Base-by-base conservation (phyloP, 2,797 vertebrate species). In the Eulemur albifrons region DNA sequence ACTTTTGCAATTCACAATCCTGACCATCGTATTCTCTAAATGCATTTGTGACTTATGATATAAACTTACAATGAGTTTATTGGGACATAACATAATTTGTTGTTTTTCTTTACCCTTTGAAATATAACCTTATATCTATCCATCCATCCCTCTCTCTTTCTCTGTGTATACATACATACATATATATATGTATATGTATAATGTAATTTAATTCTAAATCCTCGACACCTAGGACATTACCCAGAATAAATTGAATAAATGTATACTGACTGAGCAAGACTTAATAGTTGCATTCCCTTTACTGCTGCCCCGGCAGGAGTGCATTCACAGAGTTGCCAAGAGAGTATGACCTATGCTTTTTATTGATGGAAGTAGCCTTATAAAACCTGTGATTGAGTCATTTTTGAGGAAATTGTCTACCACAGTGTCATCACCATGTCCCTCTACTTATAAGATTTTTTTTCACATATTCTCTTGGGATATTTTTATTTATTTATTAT, bases 121-220 rank as follows among this genome's bases (percentile, higher is more conserved):
- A 9, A 67, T 52, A 52, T 43, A 72, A 72, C 15, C 15, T 65
- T n/a, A 18, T 8, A n/a, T 65, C 63, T 65, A n/a, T n/a, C 63
- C 15, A 40, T 12, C 2, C 15, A 40, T 12, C 1, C 52, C 50
- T 83, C 6, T 6, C 25, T 61, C 59, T 30, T 14, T 63, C 14
- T 65, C 7, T 65, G 1, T 65, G 23, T 4, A 59, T 10, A 59
- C 8, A 57, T 23, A 50, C 4, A 54, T 54, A 21, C 4, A 50
- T 15, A 54, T 54, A 1, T 15, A 14, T 63, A 7, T 15, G 3
- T 17, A 32, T 32, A 63, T 18, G 15, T 65, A 65, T n/a, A 30
- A 72, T 73, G 69, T 20, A 52, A 30, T 70, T 59, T 87, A 59
- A 79, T 72, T 92, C 21, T 96, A 38, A 67, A 93, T 17, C 3